A percentile compares a stretch with the other conserved stretches of the same genome.
phyloP scores from a whole-genome alignment of 2,113 vertebrate species.

The Aspiorhynchus laticeps region DNA sequence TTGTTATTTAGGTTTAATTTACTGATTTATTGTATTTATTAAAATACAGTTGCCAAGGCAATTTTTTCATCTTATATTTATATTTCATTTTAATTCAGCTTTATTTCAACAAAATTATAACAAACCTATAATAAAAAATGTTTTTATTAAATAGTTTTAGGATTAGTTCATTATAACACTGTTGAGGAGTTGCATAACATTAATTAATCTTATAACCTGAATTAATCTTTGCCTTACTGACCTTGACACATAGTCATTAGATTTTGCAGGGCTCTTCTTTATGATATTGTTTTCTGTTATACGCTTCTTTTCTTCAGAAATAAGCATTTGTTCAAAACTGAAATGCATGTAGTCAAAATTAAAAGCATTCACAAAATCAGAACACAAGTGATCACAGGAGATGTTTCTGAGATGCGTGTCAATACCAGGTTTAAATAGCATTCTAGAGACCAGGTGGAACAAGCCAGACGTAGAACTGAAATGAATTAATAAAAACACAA shows the following conservation, averaged over 20 bases:
- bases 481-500: neutral
- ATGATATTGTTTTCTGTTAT: neutral
- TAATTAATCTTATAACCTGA: neutral
- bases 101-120: neutral
- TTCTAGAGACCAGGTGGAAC: neutral
- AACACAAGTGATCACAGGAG: neutral
- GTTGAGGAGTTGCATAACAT: neutral
- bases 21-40: neutral
- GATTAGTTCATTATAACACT: neutral
- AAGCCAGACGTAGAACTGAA: neutral
- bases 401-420: neutral
- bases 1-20: neutral
- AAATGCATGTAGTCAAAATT: neutral
- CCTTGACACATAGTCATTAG: neutral
- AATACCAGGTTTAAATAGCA: neutral
- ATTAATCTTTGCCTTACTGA: neutral
- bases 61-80: neutral
- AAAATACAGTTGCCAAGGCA: no score
- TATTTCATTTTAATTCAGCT: neutral
- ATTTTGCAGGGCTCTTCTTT: neutral
- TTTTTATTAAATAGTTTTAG: neutral
- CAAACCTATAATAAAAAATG: neutral
- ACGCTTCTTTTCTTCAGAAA: neutral
- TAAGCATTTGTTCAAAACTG: neutral
- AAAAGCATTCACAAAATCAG: neutral